These are phyloP conservation scores for Pteromalus puparum DNA, from an alignment of 1,140 invertebrate genomes.

Conservation along the genomic window DNA sequence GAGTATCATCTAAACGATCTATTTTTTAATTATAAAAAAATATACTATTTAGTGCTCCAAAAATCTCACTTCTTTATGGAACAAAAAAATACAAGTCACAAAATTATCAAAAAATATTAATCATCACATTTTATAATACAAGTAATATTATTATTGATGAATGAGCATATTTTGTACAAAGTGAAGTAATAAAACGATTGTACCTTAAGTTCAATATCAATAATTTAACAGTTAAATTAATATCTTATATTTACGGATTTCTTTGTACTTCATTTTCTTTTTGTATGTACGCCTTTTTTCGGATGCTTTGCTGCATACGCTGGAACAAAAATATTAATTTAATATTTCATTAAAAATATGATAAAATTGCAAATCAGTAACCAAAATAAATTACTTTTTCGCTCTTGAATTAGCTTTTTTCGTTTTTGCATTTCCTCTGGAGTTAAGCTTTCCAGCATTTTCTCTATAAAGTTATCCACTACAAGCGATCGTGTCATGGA, in stretches of 20 bases:
- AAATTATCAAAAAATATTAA: neutral
- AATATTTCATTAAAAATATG: neutral
- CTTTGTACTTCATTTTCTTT: neutral
- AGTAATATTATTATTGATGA: neutral
- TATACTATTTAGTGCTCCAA: neutral
- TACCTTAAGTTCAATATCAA: neutral
- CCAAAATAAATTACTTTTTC: slow-evolving; percentile 70
- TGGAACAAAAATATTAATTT: slow-evolving; percentile 7
- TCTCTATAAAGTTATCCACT: slow-evolving; percentile 80
- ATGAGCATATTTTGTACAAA: neutral
- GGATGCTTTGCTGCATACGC: neutral
- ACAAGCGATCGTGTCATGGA: slow-evolving; percentile 77
- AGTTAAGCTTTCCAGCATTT: slow-evolving; percentile 79
- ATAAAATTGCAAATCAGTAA: neutral
- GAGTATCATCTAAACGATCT: neutral
- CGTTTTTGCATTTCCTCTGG: slow-evolving; percentile 74
- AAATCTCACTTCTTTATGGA: too few relatives aligned
- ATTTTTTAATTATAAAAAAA: neutral
- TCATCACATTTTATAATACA: neutral
- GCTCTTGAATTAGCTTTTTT: slow-evolving; percentile 73
- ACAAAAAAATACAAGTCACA: neutral
- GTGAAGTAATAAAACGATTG: neutral
- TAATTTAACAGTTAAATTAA: neutral
- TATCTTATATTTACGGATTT: too few relatives aligned
- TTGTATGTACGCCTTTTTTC: neutral